Evolutionary conservation across 2,113 vertebrate genomes (phyloP).

Genomic region (Laticauda laticaudata): DNA sequence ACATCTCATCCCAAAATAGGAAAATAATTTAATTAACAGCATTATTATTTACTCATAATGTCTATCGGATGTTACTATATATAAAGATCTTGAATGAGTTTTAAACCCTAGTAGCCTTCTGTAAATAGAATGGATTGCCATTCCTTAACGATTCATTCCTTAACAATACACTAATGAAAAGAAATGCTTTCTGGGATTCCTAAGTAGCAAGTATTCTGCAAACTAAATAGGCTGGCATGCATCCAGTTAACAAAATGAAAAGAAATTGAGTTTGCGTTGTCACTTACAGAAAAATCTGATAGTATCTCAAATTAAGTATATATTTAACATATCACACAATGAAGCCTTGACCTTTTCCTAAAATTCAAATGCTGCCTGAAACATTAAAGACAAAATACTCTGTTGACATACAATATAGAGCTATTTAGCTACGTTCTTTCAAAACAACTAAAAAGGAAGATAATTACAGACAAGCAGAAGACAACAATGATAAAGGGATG

Average conservation of each 20-base stretch:
- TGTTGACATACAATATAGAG: neutral
- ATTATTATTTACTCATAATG: neutral
- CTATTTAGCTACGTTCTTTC: neutral
- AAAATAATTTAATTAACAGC: neutral
- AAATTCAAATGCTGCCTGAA: neutral
- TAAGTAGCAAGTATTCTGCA: neutral
- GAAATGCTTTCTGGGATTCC: neutral
- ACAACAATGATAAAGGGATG: neutral
- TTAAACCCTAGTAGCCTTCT: neutral
- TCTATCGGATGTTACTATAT: neutral
- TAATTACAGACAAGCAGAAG: neutral
- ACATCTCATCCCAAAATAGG: conserved; percentile 22
- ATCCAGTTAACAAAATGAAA: conserved; percentile 21
- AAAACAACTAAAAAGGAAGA: neutral
- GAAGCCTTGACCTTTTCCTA: conserved; percentile 12
- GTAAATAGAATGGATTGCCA: neutral
- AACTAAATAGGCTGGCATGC: neutral
- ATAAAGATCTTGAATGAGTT: neutral
- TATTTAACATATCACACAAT: conserved; percentile 25
- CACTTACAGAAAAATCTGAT: neutral
- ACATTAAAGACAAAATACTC: neutral
- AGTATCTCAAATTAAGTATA: conserved; percentile 7
- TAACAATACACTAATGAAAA: neutral
- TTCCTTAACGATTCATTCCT: neutral
- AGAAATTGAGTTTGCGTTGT: neutral